Base-by-base conservation (phyloP, 2,888 invertebrate genomes). In the Galerucella calmariensis region DNA sequence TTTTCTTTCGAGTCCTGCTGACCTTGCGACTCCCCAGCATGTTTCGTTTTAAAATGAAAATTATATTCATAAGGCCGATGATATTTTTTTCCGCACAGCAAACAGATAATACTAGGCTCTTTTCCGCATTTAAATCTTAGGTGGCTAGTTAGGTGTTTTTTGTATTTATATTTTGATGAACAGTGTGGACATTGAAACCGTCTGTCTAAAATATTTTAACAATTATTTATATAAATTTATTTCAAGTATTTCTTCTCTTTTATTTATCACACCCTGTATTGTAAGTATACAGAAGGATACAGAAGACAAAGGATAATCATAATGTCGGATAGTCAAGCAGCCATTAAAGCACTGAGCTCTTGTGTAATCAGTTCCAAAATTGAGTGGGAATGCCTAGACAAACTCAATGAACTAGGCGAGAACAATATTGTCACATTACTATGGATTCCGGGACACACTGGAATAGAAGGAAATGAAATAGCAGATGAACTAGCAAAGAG, bases 91-190 rank as follows among this genome's bases (percentile, higher is more conserved):
- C 16, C 53, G 27, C 76, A 76, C 11, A 67, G 53, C 4, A 70
- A 66, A 72, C 86, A 86, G 11, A 73, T 77, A 72, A 85, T 84
- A 24, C 78, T 76, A 0, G 85, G 84, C 66, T 81, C 77, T 65
- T 83, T 84, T 35, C 82, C 81, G 75, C 84, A 85, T 72, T 84
- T 84, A 72, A 83, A 85, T 72, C 82, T 84, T 27, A 81, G 79
- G 69, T 82, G 81, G 61, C 79, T 79, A 16, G 65, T 71, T 68
- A 82, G 62, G 48, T 78, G 77, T 4, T 79, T 74, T 61, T 75
- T 78, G 65, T 79, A 77, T 69, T 79, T 81, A 77, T 81, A 81
- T 14, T 67, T 61, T 73, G 78, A 77, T 6, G 79, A 76, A 48
- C 81, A 80, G 3, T 75, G 53, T 1, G 56, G 71, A 46, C 76